A percentile compares a stretch with the other conserved stretches of the same genome.
Conservation (phyloP, 2,113 vertebrate genomes). For the Dermatemys mawii region DNA sequence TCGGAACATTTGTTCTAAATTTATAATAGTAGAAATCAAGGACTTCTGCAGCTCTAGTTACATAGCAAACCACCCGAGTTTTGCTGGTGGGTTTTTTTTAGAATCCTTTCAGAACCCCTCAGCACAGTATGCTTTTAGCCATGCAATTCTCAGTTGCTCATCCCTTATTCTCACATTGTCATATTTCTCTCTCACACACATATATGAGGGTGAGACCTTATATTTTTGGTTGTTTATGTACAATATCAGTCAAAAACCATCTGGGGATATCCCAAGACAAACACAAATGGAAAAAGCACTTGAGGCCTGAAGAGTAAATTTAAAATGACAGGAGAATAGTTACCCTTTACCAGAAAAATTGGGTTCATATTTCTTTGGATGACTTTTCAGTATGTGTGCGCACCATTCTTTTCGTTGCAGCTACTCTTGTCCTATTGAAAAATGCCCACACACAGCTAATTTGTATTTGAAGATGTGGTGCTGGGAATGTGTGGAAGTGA, state of each 20-base stretch:
- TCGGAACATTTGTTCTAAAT: background rate
- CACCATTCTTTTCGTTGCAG: constrained; percentile 37
- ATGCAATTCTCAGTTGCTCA: background rate
- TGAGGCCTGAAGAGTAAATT: constrained; percentile 44
- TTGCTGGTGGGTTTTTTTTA: background rate
- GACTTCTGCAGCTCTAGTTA: background rate
- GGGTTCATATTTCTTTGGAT: constrained; percentile 70
- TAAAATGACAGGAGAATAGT: constrained; percentile 59
- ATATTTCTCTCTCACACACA: background rate
- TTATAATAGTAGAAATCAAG: background rate
- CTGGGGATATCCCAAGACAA: constrained; percentile 61
- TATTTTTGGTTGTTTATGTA: constrained; percentile 7
- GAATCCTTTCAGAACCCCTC: background rate
- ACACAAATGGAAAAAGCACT: constrained; percentile 37
- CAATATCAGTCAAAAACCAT: background rate
- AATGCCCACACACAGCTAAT: constrained; percentile 36
- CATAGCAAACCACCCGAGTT: background rate
- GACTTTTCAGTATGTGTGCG: constrained; percentile 70
- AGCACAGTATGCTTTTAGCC: background rate
- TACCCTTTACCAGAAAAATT: constrained; percentile 59
- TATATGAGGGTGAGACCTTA: background rate
- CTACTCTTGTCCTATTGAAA: constrained; percentile 39
- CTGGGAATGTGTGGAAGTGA: background rate
- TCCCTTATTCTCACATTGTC: background rate
- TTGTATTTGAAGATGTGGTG: background rate